Evolutionary conservation across 2,888 invertebrate species (phyloP), one percentile per base, ranked within the genome.

Genomic region (Gisinianus flammeolus): DNA sequence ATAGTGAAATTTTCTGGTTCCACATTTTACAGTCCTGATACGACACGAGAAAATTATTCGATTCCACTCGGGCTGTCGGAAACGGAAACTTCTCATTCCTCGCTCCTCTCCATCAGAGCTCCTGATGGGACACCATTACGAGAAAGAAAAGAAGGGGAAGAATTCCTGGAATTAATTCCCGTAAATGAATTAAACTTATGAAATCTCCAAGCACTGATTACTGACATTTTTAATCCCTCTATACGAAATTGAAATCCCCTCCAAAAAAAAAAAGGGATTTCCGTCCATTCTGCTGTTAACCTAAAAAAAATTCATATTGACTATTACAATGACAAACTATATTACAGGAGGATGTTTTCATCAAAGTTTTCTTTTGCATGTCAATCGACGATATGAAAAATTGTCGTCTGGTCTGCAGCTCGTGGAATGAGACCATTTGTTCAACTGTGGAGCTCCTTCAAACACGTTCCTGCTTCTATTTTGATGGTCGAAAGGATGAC

Each of bases 401-500:
- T 10, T 79, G 81, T 54, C 83, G 84, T 19, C 35, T 78, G 24
- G 62, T 77, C 0, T 81, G 80, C 35, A 22, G 24, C 22, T 26
- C 28, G 3, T 83, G 82, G 82, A 81, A 84, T 56, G 44, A 58
- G 3, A 70, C 77, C 0, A 80, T 81, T n/a, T 68, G 35, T n/a
- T 24, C 12, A 6, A 12, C 71, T 0, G 76, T 80, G 1, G 79
- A 80, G 30, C 71, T 83, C 0, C 74, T 83, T 0, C 79, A 80
- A 56, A 64, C 74, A 24, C 79, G 76, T 67, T 81, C 78, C 19
- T 81, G 81, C 33, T 84, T 84, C 71, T 68, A 80, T 12, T 82
- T 83, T 44, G 84, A 84, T 74, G 84, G 84, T 4, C 76, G 83
- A 19, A 76, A 74, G 54, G 83, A 82, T 58, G 83, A 83, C 72